phyloP scores from a whole-genome alignment of 2,113 vertebrate genomes.

The Carettochelys insculpta region DNA sequence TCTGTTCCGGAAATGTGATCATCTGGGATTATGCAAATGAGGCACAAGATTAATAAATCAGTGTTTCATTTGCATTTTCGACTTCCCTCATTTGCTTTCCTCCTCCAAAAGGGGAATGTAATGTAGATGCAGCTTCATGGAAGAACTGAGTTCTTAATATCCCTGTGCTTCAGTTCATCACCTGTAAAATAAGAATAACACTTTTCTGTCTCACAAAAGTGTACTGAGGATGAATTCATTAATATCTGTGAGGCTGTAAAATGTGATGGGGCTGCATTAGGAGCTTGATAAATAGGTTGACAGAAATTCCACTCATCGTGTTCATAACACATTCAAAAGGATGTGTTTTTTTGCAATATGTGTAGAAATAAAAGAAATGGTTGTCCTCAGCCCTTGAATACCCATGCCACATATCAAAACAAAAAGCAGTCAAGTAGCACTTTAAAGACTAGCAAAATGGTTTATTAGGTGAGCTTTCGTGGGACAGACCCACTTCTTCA shows the following conservation, averaged over 20 bases:
- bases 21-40: too few species aligned
- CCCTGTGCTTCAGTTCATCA: slow-evolving; percentile 42
- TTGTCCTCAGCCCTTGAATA: neutral
- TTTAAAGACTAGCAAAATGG: too few species aligned
- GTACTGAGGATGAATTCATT: slow-evolving; percentile 42
- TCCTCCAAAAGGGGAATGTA: too few species aligned
- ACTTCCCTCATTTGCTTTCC: too few species aligned
- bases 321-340: neutral
- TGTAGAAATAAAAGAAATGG: neutral
- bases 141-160: slow-evolving; percentile 46
- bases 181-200: neutral
- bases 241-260: neutral
- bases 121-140: too few species aligned
- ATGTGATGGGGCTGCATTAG: neutral
- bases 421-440: too few species aligned
- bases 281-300: neutral
- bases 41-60: too few species aligned
- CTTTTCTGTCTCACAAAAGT: slow-evolving; percentile 36
- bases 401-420: too few species aligned
- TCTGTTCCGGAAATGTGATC: too few species aligned
- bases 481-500: too few species aligned
- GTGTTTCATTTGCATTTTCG: too few species aligned
- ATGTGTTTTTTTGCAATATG: neutral
- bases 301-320: neutral
- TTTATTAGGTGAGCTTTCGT: too few species aligned